Base-by-base conservation (phyloP, 2,113 vertebrate genomes). In the Sceloporus tristichus region DNA sequence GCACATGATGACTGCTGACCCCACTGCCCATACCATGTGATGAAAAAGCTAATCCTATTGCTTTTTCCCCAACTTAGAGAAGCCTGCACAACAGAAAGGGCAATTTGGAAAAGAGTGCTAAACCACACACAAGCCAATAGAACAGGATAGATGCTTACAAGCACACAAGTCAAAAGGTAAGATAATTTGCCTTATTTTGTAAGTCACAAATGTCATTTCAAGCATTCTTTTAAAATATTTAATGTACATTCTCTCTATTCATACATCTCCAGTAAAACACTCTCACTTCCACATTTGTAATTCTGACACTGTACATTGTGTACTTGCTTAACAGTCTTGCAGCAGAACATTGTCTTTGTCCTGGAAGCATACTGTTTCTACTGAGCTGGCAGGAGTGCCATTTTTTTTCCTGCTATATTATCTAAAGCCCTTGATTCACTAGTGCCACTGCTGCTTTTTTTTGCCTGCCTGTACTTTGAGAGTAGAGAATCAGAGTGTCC, bases 221-320 rank as follows among this genome's bases (percentile, higher is more conserved):
- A 80, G 77, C 70, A 76, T 19, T 6, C 14, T 86, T 34, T 40
- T 18, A 82, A 90, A 86, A 59, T 29, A 23, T 53, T 84, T 86
- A 27, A 13, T 19, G 59, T 0, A 0, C 0, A 74, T 0, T 5
- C 82, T 59, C 80, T 91, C 38, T 34, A 3, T 21, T 89, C 42
- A 53, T 3, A 14, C 18, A 6, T 85, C 59, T 68, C 62, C 19
- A 7, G n/a, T 59, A 5, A 5, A 25, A 87, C 0, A 7, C 54
- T 5, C 86, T 91, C 82, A 74, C 38, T 82, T n/a, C 4, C 1
- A 88, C 80, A 21, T 65, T 21, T 59, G 75, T 19, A 68, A 0
- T 84, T 89, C 23, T 42, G 79, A 1, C 80, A 42, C 9, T 82
- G 66, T 11, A 84, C 14, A n/a, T 38, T 14, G 1, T 23, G 27